phyloP scores from a whole-genome alignment of 2,797 vertebrate genomes.

The Syngnathus acus region DNA sequence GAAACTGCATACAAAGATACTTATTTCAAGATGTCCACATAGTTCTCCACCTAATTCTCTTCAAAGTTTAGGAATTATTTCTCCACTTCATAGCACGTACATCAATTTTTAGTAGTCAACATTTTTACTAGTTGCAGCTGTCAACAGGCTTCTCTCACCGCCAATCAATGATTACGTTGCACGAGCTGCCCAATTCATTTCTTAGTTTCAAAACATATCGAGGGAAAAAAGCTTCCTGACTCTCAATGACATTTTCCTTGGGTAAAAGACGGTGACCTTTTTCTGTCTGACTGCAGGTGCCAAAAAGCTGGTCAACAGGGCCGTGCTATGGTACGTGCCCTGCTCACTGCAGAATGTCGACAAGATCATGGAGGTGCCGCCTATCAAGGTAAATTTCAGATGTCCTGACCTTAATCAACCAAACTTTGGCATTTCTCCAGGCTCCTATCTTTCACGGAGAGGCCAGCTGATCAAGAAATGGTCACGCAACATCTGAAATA shows the following conservation, averaged over 20 bases:
- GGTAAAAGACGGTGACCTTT: slow-evolving; percentile 14
- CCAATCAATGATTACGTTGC: neutral
- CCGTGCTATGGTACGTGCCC: slow-evolving; percentile 90
- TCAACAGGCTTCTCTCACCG: neutral
- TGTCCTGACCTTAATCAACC: slow-evolving; percentile 3
- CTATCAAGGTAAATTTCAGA: slow-evolving; percentile 75
- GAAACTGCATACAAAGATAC: too few species aligned
- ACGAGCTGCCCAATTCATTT: neutral
- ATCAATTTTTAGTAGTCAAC: neutral
- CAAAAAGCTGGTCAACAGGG: slow-evolving; percentile 86
- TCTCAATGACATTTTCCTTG: slow-evolving; percentile 8
- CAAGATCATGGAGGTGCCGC: slow-evolving; percentile 87
- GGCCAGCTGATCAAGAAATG: neutral
- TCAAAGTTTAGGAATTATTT: neutral
- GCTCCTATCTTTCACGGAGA: slow-evolving; percentile 1
- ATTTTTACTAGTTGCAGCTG: neutral
- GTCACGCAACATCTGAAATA: neutral
- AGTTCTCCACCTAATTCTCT: neutral
- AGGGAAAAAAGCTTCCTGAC: neutral
- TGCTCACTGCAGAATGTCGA: slow-evolving; percentile 83
- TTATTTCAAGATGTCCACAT: too few species aligned
- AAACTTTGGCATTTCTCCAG: slow-evolving; percentile 23
- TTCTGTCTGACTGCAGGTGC: slow-evolving; percentile 64
- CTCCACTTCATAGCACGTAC: neutral
- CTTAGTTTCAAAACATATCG: neutral